These are phyloP conservation scores for Elmis aenea DNA, from an alignment of 2,888 invertebrate genomes.

Conservation along the genomic window DNA sequence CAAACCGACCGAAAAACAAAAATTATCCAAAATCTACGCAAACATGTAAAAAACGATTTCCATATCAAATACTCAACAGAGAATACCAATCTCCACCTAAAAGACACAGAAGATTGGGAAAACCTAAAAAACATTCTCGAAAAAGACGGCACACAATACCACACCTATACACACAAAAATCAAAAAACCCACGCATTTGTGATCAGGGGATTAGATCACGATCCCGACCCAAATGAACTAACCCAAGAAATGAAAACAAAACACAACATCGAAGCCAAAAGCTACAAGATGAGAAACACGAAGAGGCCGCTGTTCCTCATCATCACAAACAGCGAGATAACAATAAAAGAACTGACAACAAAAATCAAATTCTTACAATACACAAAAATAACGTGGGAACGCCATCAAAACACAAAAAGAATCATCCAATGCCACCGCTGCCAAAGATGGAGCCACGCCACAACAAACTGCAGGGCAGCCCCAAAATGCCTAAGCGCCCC, in stretches of 20 bases:
- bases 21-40: no score
- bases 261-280: neutral
- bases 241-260: neutral
- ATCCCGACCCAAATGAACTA: neutral
- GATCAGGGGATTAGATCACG: neutral
- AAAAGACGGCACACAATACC: conserved; percentile 1
- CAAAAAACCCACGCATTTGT: conserved; percentile 2
- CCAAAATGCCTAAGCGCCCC: no score
- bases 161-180: conserved; percentile 4
- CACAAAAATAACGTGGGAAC: conserved; percentile 20
- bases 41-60: no score
- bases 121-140: conserved; percentile 5
- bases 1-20: neutral
- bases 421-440: conserved; percentile 27
- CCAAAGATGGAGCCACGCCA: conserved; percentile 27
- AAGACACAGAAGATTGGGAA: no score
- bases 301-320: neutral
- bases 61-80: no score
- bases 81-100: no score
- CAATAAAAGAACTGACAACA: neutral
- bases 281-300: neutral
- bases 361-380: conserved; percentile 2
- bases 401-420: conserved; percentile 20
- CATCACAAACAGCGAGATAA: neutral
- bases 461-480: conserved; percentile 25